Conservation (phyloP, 2,797 vertebrate genomes). For the Sternarchorhynchus goeldii region DNA sequence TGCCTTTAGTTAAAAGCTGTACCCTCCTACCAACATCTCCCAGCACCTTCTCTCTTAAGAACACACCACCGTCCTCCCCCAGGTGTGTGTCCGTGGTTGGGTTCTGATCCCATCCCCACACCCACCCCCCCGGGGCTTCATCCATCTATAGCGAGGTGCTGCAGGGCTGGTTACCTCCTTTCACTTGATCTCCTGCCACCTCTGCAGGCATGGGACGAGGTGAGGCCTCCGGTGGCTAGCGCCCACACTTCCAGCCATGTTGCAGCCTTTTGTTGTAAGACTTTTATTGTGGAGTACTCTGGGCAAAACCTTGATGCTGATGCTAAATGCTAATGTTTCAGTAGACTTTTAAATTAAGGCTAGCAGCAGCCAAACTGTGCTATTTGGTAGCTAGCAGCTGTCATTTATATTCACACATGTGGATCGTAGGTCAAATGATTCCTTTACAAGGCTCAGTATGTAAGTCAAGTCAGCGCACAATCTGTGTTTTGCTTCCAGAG, state of each 20-base stretch:
- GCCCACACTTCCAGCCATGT: too few relatives aligned
- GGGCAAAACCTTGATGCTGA: background rate
- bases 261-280: background rate
- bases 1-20: slow-evolving; percentile 26
- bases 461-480: background rate
- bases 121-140: slow-evolving; percentile 25
- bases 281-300: background rate
- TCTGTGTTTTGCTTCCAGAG: too few relatives aligned
- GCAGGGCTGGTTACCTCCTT: slow-evolving; percentile 15
- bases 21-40: slow-evolving; percentile 5
- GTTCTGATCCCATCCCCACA: background rate
- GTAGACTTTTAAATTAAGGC: background rate
- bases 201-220: background rate
- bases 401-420: background rate
- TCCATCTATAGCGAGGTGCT: slow-evolving; percentile 19
- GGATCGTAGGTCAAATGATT: background rate
- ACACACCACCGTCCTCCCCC: slow-evolving; percentile 23
- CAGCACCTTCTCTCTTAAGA: slow-evolving; percentile 2
- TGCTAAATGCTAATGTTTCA: background rate
- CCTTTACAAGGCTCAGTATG: background rate
- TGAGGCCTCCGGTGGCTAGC: too few relatives aligned
- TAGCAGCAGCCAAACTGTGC: background rate
- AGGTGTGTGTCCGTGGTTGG: too few relatives aligned
- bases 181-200: background rate
- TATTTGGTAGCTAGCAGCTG: background rate